Conservation (phyloP, 2,113 vertebrate genomes). For the Antennarius striatus region DNA sequence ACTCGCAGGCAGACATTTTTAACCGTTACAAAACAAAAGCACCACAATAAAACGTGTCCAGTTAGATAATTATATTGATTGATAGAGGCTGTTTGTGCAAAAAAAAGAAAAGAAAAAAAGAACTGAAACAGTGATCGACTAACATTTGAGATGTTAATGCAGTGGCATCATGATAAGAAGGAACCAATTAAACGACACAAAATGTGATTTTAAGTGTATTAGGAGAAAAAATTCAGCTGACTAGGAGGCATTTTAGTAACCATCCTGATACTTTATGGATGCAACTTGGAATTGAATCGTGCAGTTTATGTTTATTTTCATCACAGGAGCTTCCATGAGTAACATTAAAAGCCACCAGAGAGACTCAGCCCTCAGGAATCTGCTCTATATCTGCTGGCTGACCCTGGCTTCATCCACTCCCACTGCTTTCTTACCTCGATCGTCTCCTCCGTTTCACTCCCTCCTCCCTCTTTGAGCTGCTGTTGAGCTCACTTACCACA, state of each 20-base stretch:
- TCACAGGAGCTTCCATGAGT: background rate
- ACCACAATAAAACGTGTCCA: background rate
- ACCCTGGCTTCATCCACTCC: conserved; percentile 53
- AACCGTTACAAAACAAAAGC: conserved; percentile 15
- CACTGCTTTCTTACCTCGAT: conserved; percentile 58
- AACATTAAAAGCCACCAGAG: conserved; percentile 29
- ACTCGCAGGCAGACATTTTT: conserved; percentile 55
- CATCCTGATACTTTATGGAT: too few species aligned
- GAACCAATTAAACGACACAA: background rate
- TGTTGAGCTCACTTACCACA: conserved; percentile 64
- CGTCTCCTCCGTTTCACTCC: conserved; percentile 58
- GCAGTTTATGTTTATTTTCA: too few species aligned
- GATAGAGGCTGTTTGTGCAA: too few species aligned
- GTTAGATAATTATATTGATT: background rate
- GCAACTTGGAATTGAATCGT: too few species aligned
- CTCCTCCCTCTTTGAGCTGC: conserved; percentile 62
- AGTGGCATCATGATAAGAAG: background rate
- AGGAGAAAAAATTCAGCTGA: background rate
- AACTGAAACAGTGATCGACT: background rate
- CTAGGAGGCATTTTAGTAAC: too few species aligned
- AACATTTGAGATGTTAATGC: too few species aligned
- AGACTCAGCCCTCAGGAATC: conserved; percentile 48
- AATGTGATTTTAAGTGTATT: background rate
- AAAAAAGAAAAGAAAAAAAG: background rate
- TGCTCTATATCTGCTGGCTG: conserved; percentile 56